phyloP scores from a whole-genome alignment of 2,113 vertebrate species.

The Odocoileus hemionus region DNA sequence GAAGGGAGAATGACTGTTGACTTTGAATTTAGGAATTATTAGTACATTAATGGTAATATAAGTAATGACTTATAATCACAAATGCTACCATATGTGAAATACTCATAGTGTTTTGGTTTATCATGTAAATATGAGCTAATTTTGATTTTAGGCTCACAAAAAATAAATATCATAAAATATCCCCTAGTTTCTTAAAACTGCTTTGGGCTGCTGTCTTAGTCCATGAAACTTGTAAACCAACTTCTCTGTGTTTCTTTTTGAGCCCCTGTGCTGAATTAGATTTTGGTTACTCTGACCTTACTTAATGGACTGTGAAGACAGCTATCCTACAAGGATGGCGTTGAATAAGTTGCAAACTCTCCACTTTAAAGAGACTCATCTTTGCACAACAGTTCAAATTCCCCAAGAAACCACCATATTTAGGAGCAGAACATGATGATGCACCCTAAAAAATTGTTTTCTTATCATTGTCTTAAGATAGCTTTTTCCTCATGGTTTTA shows the following conservation, averaged over 20 bases:
- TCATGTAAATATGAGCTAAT: background rate
- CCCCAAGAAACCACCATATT: accelerated
- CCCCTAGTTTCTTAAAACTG: background rate
- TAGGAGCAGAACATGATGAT: background rate
- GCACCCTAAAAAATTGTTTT: background rate
- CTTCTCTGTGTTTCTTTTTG: background rate
- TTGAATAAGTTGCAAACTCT: background rate
- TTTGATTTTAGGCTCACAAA: background rate
- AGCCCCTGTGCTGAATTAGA: background rate
- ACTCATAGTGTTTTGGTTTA: background rate
- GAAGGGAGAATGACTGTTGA: background rate
- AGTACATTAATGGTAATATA: background rate
- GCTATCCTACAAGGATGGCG: background rate
- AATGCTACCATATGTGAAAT: background rate
- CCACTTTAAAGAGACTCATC: background rate
- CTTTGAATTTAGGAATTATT: background rate
- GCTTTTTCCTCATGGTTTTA: background rate
- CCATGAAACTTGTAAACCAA: background rate
- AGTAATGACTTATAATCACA: background rate
- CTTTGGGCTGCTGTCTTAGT: background rate
- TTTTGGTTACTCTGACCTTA: background rate
- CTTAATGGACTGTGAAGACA: background rate
- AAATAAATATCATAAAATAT: background rate
- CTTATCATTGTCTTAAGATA: background rate
- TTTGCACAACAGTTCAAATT: background rate